Percentiles rank a stretch among this genome's conserved stretches.
phyloP scores from a whole-genome alignment of 2,888 invertebrate species.

The Stratiomys singularior region DNA sequence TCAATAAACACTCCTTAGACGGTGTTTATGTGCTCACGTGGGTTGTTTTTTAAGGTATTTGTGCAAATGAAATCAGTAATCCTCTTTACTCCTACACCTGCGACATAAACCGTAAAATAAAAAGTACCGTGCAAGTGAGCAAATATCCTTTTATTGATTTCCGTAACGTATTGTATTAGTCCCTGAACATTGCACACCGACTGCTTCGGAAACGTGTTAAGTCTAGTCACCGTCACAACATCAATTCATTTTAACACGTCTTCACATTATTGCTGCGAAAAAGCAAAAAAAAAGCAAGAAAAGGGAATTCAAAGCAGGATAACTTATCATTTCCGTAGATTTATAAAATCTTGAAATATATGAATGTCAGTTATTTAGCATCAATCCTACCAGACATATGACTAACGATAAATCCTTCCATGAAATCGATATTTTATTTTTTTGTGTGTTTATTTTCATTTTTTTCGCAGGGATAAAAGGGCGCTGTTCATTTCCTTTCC shows the following conservation, averaged over 20 bases:
- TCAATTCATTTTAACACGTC: too few species aligned
- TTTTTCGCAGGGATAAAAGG: background rate
- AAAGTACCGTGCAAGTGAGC: background rate
- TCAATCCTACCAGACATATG: slow-evolving; percentile 13
- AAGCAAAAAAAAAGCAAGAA: too few species aligned
- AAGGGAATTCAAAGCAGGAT: background rate
- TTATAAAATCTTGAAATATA: slow-evolving; percentile 18
- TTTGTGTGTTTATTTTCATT: too few species aligned
- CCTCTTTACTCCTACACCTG: background rate
- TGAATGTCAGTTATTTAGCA: slow-evolving; percentile 12
- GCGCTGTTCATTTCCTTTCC: background rate
- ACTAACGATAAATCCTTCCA: slow-evolving; percentile 8
- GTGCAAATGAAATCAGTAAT: slow-evolving; percentile 1
- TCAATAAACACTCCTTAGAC: too few species aligned
- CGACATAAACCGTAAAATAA: background rate
- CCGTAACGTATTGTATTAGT: background rate
- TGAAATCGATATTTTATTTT: slow-evolving; percentile 13
- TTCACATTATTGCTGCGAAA: too few species aligned
- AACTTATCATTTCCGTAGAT: slow-evolving; percentile 10
- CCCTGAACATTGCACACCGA: too few species aligned
- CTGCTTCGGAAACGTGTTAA: too few species aligned
- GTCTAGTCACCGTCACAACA: too few species aligned
- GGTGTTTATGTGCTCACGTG: too few species aligned
- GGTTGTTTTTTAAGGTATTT: background rate
- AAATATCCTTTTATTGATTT: background rate